Evolutionary conservation across 2,888 invertebrate species (phyloP).

Genomic region (Diogma glabrata): DNA sequence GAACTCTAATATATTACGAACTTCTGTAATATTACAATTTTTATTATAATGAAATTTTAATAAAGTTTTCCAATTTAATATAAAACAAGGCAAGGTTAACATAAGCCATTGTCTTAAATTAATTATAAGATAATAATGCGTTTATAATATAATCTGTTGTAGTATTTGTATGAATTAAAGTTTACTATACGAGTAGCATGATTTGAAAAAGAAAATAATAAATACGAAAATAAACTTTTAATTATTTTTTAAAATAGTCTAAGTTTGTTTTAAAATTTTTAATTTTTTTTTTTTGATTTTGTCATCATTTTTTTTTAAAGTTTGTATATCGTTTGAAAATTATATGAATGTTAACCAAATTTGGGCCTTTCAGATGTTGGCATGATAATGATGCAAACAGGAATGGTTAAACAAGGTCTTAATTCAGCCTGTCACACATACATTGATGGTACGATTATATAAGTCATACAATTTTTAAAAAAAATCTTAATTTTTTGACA

Average conservation of each 20-base stretch:
- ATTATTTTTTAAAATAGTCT: conserved; percentile 11
- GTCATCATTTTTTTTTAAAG: background rate
- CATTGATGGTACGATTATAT: conserved; percentile 64
- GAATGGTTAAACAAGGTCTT: conserved; percentile 86
- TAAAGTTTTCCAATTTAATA: no score
- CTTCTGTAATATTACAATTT: no score
- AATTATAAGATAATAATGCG: no score
- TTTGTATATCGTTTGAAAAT: conserved; percentile 1
- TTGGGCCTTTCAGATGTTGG: conserved; percentile 68
- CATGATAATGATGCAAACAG: conserved; percentile 94
- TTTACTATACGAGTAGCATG: no score
- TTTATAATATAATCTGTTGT: no score
- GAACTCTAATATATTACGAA: no score
- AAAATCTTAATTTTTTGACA: conserved; percentile 9
- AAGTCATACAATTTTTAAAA: conserved; percentile 1
- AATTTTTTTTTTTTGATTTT: conserved; percentile 17
- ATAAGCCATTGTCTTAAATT: no score
- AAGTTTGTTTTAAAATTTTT: conserved; percentile 13
- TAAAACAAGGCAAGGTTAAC: no score
- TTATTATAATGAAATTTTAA: no score
- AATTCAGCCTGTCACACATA: conserved; percentile 60
- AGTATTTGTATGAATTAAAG: no score
- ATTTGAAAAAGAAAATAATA: background rate
- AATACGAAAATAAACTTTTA: background rate
- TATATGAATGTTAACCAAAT: conserved; percentile 16